These are phyloP conservation scores for Ridgeia piscesae DNA, from an alignment of 1,140 invertebrate genomes.

Conservation along the genomic window DNA sequence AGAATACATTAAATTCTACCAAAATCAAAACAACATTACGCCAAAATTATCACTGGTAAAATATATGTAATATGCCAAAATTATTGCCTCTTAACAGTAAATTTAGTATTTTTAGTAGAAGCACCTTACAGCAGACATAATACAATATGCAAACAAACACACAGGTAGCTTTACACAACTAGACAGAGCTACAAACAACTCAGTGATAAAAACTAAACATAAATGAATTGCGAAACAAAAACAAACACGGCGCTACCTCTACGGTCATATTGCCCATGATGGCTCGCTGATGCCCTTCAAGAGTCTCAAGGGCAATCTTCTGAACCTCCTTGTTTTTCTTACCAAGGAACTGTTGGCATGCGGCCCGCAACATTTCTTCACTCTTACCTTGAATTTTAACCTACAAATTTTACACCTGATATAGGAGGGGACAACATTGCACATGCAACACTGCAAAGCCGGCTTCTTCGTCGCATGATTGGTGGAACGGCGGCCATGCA, in stretches of 20 bases:
- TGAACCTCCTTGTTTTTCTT: constrained; percentile 88
- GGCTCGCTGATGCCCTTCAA: constrained; percentile 95
- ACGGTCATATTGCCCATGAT: constrained; percentile 99
- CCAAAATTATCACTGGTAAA: not conserved
- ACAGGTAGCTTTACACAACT: not conserved
- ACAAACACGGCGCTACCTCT: constrained; percentile 59
- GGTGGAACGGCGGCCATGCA: not conserved
- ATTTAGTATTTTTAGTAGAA: not conserved
- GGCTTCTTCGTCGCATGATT: not conserved
- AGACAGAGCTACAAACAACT: not conserved
- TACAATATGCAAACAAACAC: not conserved
- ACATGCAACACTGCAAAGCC: not conserved
- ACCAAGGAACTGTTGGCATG: constrained; percentile 95
- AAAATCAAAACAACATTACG: not conserved
- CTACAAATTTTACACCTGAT: constrained; percentile 54
- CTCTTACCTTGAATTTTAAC: constrained; percentile 97
- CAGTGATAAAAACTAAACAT: not conserved
- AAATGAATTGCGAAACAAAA: not conserved
- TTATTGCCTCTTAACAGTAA: not conserved
- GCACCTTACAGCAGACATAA: not conserved
- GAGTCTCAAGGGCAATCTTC: constrained; percentile 89
- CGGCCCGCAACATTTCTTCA: constrained; percentile 90
- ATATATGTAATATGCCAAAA: not conserved
- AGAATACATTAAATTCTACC: too few relatives aligned
- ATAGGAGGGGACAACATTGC: constrained; percentile 5